Evolutionary conservation across 2,797 vertebrate genomes (phyloP).

Genomic region (Macrochelys suwanniensis): DNA sequence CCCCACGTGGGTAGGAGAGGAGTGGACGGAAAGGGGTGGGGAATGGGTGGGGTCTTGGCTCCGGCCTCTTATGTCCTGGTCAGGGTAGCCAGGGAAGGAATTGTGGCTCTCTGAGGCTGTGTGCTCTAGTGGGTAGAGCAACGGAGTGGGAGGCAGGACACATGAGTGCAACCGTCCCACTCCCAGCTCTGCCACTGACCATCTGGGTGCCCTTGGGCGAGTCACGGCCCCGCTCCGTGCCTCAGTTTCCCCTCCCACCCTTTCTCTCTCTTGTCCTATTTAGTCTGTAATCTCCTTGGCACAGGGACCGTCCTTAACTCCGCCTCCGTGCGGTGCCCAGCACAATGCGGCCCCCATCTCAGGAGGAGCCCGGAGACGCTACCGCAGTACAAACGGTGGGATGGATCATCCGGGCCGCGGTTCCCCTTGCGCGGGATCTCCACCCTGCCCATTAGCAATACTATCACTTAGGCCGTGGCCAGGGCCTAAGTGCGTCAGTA

Average conservation of each 20-base stretch:
- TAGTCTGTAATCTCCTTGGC: background rate
- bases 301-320: background rate
- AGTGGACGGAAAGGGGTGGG: background rate
- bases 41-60: background rate
- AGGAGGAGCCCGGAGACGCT: background rate
- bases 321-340: background rate
- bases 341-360: background rate
- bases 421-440: background rate
- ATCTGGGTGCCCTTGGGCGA: background rate
- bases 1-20: background rate
- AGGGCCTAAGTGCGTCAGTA: too few relatives aligned
- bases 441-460: background rate
- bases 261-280: background rate
- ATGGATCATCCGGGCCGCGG: background rate
- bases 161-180: background rate
- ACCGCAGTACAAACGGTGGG: background rate
- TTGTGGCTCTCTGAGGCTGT: background rate
- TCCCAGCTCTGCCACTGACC: background rate
- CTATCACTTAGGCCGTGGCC: too few relatives aligned
- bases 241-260: background rate
- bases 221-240: background rate
- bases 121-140: background rate
- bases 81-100: background rate
- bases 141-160: background rate
- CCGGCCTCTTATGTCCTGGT: rapidly evolving